Evolutionary conservation across 2,888 invertebrate species (phyloP).

Genomic region (Theodoxus fluviatilis): DNA sequence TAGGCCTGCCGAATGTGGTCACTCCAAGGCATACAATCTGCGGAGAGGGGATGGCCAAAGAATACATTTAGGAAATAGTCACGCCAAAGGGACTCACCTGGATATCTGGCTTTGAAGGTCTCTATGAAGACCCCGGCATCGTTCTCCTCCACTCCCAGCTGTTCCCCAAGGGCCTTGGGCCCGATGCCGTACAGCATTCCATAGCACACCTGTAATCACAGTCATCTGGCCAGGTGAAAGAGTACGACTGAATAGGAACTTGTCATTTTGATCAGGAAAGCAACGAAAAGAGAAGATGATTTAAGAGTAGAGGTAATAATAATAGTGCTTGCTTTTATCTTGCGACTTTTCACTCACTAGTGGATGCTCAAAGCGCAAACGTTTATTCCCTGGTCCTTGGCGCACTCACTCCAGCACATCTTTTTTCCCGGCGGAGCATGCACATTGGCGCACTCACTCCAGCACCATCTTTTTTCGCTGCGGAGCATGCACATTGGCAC

Average conservation of each 20-base stretch:
- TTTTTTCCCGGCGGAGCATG: too few relatives aligned
- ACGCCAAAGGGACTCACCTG: constrained; percentile 68
- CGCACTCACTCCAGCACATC: too few relatives aligned
- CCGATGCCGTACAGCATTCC: constrained; percentile 99
- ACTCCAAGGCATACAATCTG: too few relatives aligned
- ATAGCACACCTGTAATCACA: constrained; percentile 79
- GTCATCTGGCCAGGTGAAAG: not conserved
- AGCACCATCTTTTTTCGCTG: too few relatives aligned
- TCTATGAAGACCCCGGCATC: constrained; percentile 75
- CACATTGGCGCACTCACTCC: too few relatives aligned
- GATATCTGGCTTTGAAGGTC: constrained; percentile 81
- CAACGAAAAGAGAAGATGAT: not conserved
- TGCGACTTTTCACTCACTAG: too few relatives aligned
- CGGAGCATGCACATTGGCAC: too few relatives aligned
- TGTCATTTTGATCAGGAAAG: not conserved
- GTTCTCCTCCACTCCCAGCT: constrained; percentile 78
- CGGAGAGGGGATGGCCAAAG: not conserved
- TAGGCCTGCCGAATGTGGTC: too few relatives aligned
- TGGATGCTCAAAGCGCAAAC: too few relatives aligned
- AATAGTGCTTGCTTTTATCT: not conserved
- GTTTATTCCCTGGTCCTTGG: too few relatives aligned
- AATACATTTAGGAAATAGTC: too few relatives aligned
- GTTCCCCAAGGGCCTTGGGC: constrained; percentile 78
- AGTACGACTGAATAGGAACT: not conserved
- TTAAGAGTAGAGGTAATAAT: not conserved